Conservation (phyloP, 2,888 invertebrate species). For the Synergus laeviventris region DNA sequence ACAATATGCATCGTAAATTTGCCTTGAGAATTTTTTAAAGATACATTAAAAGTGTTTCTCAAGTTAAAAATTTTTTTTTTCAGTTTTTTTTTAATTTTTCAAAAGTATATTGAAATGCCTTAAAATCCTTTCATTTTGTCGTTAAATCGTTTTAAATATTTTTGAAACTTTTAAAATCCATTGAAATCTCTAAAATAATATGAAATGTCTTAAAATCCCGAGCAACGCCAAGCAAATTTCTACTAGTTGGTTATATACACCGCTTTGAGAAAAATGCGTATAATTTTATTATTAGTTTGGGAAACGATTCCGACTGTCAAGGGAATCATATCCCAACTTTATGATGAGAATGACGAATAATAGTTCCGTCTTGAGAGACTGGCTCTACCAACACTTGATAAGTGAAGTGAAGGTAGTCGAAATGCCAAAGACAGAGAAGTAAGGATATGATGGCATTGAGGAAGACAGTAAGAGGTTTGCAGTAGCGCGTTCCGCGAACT, state of each 20-base stretch:
- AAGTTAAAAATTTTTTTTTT: too few species aligned
- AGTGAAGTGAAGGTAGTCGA: constrained; percentile 14
- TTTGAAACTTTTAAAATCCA: too few species aligned
- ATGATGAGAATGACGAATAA: background rate
- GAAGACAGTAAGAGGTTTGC: constrained; percentile 40
- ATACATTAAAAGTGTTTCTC: too few species aligned
- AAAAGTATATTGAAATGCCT: too few species aligned
- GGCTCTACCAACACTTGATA: background rate
- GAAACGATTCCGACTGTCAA: background rate
- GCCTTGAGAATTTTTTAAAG: too few species aligned
- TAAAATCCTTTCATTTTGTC: background rate
- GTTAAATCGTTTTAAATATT: too few species aligned
- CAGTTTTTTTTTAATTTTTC: too few species aligned
- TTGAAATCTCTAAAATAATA: too few species aligned
- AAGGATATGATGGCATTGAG: constrained; percentile 23
- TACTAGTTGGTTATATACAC: too few species aligned
- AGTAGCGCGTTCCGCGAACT: constrained; percentile 51
- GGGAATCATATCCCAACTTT: background rate
- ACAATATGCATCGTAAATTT: too few species aligned
- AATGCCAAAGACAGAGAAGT: constrained; percentile 25
- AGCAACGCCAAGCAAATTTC: too few species aligned
- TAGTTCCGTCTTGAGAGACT: constrained; percentile 9
- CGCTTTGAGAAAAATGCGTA: background rate
- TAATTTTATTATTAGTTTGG: background rate
- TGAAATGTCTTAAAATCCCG: too few species aligned